Evolutionary conservation across 2,888 invertebrate genomes (phyloP), one percentile per base, ranked within the genome.

Genomic region (Noctua janthina): DNA sequence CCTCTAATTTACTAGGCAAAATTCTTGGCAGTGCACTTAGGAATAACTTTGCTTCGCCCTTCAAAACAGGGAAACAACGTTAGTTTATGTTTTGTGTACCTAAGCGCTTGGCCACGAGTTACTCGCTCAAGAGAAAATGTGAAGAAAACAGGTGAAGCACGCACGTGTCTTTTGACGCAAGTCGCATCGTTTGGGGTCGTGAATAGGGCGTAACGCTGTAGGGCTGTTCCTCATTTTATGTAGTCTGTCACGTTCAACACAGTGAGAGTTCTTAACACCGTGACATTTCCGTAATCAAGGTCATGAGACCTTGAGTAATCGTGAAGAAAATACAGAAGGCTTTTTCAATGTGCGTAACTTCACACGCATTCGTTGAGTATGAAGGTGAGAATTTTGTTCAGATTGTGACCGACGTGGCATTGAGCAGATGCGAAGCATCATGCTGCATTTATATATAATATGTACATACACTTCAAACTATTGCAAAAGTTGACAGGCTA

Each of bases 251-350:
- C 82, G 82, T 76, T 68, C 56, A 56, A 73, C 67, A 56, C 69
- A 74, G 35, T 23, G 74, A 70, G 74, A 83, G 82, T 85, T 82
- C 82, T 87, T 68, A 79, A 80, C 85, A 84, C 78, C 64, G 77
- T 80, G 75, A 79, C 75, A 86, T 81, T 78, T 78, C 7, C 43
- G 67, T 78, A 72, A 84, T 79, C 88, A 88, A 88, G 88, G 88
- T 88, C 88, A 88, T 39, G 64, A 64, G 23, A 46, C n/a, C 46
- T 64, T 59, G 2, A 4, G 17, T 29, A 20, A 8, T 1, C 0
- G 2, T 62, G 11, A 51, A 66, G 17, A 0, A 54, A 64, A 64
- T 29, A 29, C 75, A 85, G 84, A 78, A 85, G 70, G 46, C 2
- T 46, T 17, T 15, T 46, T 4, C 4, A 72, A 15, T 15, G 10